These are phyloP conservation scores for Aporophyla lueneburgensis DNA, from an alignment of 2,888 invertebrate genomes.

Conservation along the genomic window DNA sequence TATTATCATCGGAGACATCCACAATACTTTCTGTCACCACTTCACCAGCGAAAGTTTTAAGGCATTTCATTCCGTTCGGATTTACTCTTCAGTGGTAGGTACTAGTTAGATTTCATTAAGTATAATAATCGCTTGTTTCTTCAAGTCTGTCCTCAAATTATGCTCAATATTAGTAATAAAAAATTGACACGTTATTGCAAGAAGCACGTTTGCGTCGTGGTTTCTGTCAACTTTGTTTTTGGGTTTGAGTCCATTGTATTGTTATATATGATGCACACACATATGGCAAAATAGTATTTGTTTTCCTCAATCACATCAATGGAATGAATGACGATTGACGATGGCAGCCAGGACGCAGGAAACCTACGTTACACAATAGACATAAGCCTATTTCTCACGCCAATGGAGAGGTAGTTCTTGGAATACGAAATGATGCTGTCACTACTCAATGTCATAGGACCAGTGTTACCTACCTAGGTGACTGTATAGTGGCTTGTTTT, in stretches of 20 bases:
- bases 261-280: not conserved
- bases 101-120: not conserved
- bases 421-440: slow-evolving; percentile 53
- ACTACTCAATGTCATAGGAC: slow-evolving; percentile 34
- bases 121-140: not conserved
- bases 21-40: not conserved
- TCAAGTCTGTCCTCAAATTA: not conserved
- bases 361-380: slow-evolving; percentile 35
- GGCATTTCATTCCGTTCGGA: not conserved
- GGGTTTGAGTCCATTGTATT: not conserved
- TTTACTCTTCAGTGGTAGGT: not conserved
- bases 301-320: slow-evolving; percentile 54
- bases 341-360: slow-evolving; percentile 18
- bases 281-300: slow-evolving; percentile 1
- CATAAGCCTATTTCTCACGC: slow-evolving; percentile 33
- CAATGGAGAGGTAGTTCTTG: slow-evolving; percentile 38
- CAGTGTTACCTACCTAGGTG: slow-evolving; percentile 9
- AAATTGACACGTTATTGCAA: slow-evolving; percentile 4
- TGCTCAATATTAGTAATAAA: not conserved
- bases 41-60: slow-evolving; percentile 1
- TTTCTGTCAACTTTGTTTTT: not conserved
- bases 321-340: slow-evolving; percentile 30
- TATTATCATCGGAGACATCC: too few relatives aligned
- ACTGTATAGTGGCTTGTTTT: slow-evolving; percentile 20
- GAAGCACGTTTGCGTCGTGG: not conserved